A percentile compares a stretch with the other conserved stretches of the same genome.
Conservation (phyloP, 2,888 invertebrate species). For the Orchesellides sinensis region DNA sequence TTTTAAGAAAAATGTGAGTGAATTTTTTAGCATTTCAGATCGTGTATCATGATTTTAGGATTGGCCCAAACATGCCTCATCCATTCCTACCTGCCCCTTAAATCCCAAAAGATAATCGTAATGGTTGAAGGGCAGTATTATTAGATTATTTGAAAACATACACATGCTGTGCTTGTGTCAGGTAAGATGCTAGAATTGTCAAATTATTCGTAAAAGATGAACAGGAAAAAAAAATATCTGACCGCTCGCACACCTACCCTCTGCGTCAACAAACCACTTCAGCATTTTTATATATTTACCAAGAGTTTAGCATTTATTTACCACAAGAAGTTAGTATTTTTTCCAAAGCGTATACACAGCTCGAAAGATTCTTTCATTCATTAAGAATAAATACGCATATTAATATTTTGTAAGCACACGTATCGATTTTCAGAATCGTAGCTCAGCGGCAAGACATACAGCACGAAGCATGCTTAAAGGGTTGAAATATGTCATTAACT, state of each 20-base stretch:
- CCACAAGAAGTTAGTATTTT: not conserved
- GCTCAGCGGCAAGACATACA: constrained; percentile 19
- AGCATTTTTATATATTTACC: too few relatives aligned
- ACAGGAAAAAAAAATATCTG: too few relatives aligned
- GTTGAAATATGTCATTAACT: constrained; percentile 63
- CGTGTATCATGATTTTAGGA: constrained; percentile 47
- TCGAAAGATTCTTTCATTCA: constrained; percentile 3
- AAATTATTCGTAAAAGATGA: too few relatives aligned
- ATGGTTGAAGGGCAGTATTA: constrained; percentile 2
- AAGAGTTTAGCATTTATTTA: too few relatives aligned
- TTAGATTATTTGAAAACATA: too few relatives aligned
- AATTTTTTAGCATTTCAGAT: not conserved
- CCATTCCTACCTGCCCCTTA: constrained; percentile 33
- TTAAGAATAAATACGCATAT: constrained; percentile 5
- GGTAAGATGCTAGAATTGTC: too few relatives aligned
- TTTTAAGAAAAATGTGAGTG: not conserved
- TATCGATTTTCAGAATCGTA: constrained; percentile 27
- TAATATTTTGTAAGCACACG: not conserved
- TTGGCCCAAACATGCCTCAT: constrained; percentile 43
- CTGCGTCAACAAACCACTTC: too few relatives aligned
- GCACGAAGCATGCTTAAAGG: constrained; percentile 21
- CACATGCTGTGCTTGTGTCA: too few relatives aligned
- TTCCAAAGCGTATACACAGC: not conserved
- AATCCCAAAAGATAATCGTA: constrained; percentile 1
- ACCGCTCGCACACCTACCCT: too few relatives aligned